phyloP scores from a whole-genome alignment of 2,797 vertebrate genomes.

The Odontamblyopus rebecca region DNA sequence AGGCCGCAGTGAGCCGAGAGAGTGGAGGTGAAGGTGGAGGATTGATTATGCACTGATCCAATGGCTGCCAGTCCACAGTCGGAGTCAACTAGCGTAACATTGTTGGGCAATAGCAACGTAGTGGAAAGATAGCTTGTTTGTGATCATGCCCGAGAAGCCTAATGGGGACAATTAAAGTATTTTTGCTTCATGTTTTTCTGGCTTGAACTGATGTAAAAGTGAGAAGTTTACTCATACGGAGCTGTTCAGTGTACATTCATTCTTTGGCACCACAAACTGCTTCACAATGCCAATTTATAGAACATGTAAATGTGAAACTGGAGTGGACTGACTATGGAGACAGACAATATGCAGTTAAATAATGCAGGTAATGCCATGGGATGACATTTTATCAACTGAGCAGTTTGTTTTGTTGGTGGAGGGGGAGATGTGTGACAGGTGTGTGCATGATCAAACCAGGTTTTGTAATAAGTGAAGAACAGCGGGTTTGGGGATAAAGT shows the following conservation, averaged over 20 bases:
- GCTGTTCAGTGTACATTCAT: neutral
- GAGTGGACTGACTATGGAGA: neutral
- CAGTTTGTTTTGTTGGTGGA: slow-evolving; percentile 4
- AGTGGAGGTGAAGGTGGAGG: slow-evolving; percentile 42
- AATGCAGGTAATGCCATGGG: neutral
- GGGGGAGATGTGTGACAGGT: slow-evolving; percentile 2
- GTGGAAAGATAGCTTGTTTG: slow-evolving; percentile 10
- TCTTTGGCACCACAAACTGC: neutral
- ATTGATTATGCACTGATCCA: slow-evolving; percentile 47
- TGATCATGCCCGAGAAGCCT: slow-evolving; percentile 6
- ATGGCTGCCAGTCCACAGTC: slow-evolving; percentile 29
- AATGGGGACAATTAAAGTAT: neutral
- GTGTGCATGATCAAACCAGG: neutral
- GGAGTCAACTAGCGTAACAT: slow-evolving; percentile 35
- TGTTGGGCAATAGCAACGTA: slow-evolving; percentile 17
- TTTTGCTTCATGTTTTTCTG: neutral
- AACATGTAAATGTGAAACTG: neutral
- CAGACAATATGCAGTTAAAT: neutral
- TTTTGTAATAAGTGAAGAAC: slow-evolving; percentile 16
- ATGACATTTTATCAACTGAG: slow-evolving; percentile 2
- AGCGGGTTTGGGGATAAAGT: slow-evolving; percentile 6
- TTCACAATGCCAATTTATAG: neutral
- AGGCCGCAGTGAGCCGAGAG: slow-evolving; percentile 14
- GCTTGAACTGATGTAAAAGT: neutral
- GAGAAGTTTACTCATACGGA: neutral